Evolutionary conservation across 2,888 invertebrate genomes (phyloP).

Genomic region (Dicyrtomina minuta): DNA sequence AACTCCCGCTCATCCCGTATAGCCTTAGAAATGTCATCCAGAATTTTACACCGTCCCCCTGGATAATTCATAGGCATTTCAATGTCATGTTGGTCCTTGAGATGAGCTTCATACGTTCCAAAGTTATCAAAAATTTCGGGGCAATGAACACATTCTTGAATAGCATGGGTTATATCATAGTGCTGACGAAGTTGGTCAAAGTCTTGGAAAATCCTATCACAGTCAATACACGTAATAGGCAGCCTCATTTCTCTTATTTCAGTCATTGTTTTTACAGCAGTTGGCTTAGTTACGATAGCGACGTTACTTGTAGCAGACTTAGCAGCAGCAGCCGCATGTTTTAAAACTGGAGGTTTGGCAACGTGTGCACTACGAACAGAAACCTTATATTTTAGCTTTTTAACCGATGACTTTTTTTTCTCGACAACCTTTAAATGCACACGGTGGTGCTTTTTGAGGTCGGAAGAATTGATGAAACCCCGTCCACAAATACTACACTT

Average conservation of each 20-base stretch:
- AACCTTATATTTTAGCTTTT: no score
- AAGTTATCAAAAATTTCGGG: conserved; percentile 15
- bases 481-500: conserved; percentile 39
- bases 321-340: no score
- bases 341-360: no score
- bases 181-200: conserved; percentile 29
- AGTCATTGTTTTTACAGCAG: no score
- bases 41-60: conserved; percentile 19
- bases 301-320: no score
- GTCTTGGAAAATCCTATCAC: conserved; percentile 35
- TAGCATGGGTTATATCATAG: conserved; percentile 25
- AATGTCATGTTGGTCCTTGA: conserved; percentile 15
- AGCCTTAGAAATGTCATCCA: conserved; percentile 1
- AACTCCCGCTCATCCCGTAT: conserved; percentile 3
- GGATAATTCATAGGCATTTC: conserved; percentile 25
- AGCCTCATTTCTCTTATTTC: conserved; percentile 27
- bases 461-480: conserved; percentile 51
- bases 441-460: conserved; percentile 51
- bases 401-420: neutral
- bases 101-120: conserved; percentile 12
- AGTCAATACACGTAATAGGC: conserved; percentile 44
- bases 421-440: conserved; percentile 36
- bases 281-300: no score
- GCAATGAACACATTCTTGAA: conserved; percentile 28
- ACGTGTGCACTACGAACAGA: no score